Evolutionary conservation across 2,888 invertebrate species (phyloP).

Genomic region (Athalia cordata): DNA sequence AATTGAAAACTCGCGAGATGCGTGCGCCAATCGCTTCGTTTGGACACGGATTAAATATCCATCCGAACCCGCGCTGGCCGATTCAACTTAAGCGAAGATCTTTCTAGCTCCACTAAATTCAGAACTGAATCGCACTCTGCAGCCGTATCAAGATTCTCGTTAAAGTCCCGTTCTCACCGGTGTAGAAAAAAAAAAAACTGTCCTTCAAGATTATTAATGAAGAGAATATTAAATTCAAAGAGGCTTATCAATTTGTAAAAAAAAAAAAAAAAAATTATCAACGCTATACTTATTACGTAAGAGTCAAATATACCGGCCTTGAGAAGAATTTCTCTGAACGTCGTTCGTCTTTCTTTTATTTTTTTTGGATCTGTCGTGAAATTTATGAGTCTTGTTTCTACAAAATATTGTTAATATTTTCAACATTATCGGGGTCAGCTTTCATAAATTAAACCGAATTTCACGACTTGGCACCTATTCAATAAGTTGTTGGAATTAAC

Average conservation of each 20-base stretch:
- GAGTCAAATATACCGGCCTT: too few relatives aligned
- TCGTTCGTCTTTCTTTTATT: too few relatives aligned
- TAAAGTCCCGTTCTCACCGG: neutral
- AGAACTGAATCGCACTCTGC: neutral
- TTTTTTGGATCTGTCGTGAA: conserved; percentile 41
- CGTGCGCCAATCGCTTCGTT: neutral
- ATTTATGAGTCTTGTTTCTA: conserved; percentile 58
- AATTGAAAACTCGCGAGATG: neutral
- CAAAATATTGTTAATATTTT: conserved; percentile 50
- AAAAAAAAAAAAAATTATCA: too few relatives aligned
- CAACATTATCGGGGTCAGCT: conserved; percentile 51
- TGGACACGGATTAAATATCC: neutral
- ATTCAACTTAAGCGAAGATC: neutral
- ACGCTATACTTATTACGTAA: too few relatives aligned
- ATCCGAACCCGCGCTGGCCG: neutral
- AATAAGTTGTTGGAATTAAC: conserved; percentile 30
- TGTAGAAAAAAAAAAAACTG: neutral
- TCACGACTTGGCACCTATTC: conserved; percentile 41
- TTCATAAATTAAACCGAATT: conserved; percentile 56
- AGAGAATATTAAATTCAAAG: too few relatives aligned
- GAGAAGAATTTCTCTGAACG: too few relatives aligned
- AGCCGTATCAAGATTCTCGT: neutral
- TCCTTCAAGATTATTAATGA: neutral
- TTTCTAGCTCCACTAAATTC: neutral
- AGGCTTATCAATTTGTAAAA: too few relatives aligned